Percentiles rank a stretch among this genome's conserved stretches.
Conservation (phyloP, 2,113 vertebrate genomes). For the Carassius auratus region DNA sequence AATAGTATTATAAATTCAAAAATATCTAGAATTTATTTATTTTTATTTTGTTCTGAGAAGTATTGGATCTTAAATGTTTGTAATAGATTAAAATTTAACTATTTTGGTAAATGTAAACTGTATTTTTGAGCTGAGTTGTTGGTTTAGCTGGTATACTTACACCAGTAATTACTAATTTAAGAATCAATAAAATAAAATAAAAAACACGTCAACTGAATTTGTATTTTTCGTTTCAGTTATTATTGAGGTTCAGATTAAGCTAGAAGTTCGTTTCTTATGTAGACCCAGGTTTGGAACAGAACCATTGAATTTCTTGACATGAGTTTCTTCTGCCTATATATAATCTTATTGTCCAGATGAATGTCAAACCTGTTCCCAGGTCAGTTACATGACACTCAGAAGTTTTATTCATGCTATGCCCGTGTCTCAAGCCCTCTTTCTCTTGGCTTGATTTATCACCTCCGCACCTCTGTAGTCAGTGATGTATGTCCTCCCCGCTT, state of each 20-base stretch:
- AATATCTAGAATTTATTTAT: neutral
- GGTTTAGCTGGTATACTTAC: neutral
- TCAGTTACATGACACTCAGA: neutral
- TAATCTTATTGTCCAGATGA: neutral
- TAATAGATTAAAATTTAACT: neutral
- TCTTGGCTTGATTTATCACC: slow-evolving; percentile 42
- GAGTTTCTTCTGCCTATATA: slow-evolving; percentile 2
- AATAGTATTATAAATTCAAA: neutral
- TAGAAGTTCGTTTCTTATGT: neutral
- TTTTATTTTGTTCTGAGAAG: neutral
- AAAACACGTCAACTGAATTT: neutral
- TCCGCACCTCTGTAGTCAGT: slow-evolving; percentile 38
- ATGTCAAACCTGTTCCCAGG: neutral
- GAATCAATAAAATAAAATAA: neutral
- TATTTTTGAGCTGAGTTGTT: neutral
- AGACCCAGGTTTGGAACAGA: neutral
- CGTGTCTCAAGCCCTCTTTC: slow-evolving; percentile 16
- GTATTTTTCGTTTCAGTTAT: neutral
- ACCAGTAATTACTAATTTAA: neutral
- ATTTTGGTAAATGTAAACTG: neutral
- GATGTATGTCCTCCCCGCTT: slow-evolving; percentile 24
- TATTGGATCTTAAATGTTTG: neutral
- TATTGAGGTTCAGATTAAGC: neutral
- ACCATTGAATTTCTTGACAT: neutral
- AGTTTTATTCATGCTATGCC: neutral